Conservation (phyloP, 2,888 invertebrate genomes). For the Parnassius orleans region DNA sequence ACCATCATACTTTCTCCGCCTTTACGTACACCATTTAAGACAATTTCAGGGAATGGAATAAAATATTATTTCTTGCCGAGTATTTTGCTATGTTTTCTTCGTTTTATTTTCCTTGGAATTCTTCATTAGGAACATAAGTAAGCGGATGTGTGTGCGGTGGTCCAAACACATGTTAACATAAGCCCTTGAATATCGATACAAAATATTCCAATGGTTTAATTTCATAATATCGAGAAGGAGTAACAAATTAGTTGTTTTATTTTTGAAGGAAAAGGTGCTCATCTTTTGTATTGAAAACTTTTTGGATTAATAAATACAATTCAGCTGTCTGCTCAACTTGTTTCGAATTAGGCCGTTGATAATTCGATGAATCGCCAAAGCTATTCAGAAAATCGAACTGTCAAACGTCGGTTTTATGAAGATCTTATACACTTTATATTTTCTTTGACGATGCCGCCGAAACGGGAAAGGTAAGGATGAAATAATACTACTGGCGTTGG, state of each 20-base stretch:
- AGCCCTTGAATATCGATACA: not conserved
- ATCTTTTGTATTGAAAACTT: too few species aligned
- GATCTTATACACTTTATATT: constrained; percentile 65
- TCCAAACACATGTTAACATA: not conserved
- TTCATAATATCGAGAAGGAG: not conserved
- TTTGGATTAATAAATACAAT: constrained; percentile 6
- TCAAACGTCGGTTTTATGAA: constrained; percentile 70
- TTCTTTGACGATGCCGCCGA: constrained; percentile 71
- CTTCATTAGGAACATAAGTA: constrained; percentile 22
- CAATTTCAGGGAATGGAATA: constrained; percentile 58
- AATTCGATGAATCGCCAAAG: constrained; percentile 50
- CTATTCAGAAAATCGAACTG: constrained; percentile 68
- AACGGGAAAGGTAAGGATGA: constrained; percentile 56
- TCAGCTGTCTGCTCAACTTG: constrained; percentile 31
- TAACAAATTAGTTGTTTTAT: too few species aligned
- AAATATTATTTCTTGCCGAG: constrained; percentile 50
- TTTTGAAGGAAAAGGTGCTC: too few species aligned
- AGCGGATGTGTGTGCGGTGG: constrained; percentile 17
- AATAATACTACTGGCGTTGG: constrained; percentile 60
- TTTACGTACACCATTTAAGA: constrained; percentile 68
- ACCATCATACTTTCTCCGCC: constrained; percentile 74
- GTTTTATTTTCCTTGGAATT: constrained; percentile 35
- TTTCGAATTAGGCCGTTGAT: constrained; percentile 42
- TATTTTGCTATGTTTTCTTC: constrained; percentile 43
- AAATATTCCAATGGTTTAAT: not conserved